Base-by-base conservation (phyloP, 2,113 vertebrate species). In the Zosterops hypoxanthus region DNA sequence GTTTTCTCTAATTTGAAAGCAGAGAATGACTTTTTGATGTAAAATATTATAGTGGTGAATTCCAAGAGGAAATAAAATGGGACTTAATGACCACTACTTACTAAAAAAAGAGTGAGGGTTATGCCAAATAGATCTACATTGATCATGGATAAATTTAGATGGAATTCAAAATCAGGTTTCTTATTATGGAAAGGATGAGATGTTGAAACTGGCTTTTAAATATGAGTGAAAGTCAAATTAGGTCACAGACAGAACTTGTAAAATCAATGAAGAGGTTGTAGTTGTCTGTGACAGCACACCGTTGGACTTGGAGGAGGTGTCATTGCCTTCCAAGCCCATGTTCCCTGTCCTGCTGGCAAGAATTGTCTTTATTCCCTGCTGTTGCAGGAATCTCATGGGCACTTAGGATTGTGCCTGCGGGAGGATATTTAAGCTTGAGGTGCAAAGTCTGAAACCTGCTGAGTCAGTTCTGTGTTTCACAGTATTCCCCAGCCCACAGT, bases 121-220 rank as follows among this genome's bases (percentile, higher is more conserved):
- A 42, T 10, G 46, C 55, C 68, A 88, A 68, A 82, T 86, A 86
- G 29, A 59, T 44, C 55, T 66, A 31, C 79, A 75, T 34, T 52
- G 76, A 91, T 84, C 69, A 75, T 31, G 44, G 56, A 59, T 86
- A 94, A 78, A 91, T 95, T 92, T 91, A 84, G 88, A 60, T 60
- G 11, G 47, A 88, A 59, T 90, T 83, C 50, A 88, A 31, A 92
- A n/a, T 70, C 47, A 53, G 22, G 15, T 81, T 95, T 93, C 82
- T 86, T 75, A 78, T 63, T 83, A 75, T 47, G 23, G 76, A 52
- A 83, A 59, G 44, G 3, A 63, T 56, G 60, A 88, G 26, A 59
- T 73, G 28, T 39, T 88, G 44, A 72, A 90, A 56, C 8, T 72
- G 26, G 18, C 34, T 73, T 93, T 88, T 83, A 44, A 83, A 61